Conservation (phyloP, 2,888 invertebrate species). For the Drosophila eohydei region DNA sequence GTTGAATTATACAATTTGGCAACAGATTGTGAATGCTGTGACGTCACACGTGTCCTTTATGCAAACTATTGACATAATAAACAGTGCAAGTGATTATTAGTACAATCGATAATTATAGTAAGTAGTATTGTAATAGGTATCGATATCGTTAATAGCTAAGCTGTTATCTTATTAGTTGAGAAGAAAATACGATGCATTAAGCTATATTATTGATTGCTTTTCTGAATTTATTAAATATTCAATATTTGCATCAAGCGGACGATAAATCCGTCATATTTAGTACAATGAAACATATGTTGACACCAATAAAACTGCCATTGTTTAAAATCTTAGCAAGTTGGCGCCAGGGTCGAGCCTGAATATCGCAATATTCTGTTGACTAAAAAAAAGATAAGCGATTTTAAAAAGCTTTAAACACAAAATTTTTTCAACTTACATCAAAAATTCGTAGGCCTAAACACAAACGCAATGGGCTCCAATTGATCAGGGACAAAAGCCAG, state of each 20-base stretch:
- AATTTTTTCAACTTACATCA: slow-evolving; percentile 69
- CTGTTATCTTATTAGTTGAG: background rate
- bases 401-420: accelerated
- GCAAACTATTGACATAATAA: background rate
- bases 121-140: background rate
- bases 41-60: background rate
- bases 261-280: slow-evolving; percentile 40
- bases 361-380: slow-evolving; percentile 73
- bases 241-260: background rate
- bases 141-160: background rate
- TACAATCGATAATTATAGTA: background rate
- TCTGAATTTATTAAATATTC: background rate
- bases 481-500: slow-evolving; percentile 65
- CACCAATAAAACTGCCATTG: slow-evolving; percentile 65
- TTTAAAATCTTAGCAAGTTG: slow-evolving; percentile 80
- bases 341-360: slow-evolving; percentile 81
- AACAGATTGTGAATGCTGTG: background rate
- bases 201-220: background rate
- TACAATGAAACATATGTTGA: slow-evolving; percentile 61
- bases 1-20: background rate
- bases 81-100: background rate
- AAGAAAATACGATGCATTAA: background rate
- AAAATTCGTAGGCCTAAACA: slow-evolving; percentile 71
- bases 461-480: slow-evolving; percentile 70
- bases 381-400: slow-evolving; percentile 21